phyloP scores from a whole-genome alignment of 2,797 vertebrate species.

The Enteromius afrohamiltoni region DNA sequence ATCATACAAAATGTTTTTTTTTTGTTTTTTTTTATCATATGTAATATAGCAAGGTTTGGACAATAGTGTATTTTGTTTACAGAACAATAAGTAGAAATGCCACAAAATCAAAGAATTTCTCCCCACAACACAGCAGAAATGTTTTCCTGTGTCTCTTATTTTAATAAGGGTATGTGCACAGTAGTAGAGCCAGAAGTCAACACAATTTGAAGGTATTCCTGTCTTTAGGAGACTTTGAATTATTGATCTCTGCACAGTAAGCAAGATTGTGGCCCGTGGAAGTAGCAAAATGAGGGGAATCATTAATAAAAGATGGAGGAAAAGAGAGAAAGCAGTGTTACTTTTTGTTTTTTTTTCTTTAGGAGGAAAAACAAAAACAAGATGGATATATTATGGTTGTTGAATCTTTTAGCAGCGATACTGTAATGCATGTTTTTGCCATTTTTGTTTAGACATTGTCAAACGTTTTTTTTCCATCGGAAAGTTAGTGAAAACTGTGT shows the following conservation, averaged over 20 bases:
- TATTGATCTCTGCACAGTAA: constrained; percentile 63
- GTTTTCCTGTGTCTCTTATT: constrained; percentile 28
- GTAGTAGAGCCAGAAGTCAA: constrained; percentile 43
- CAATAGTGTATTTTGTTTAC: neutral
- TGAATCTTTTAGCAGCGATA: constrained; percentile 19
- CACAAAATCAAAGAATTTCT: constrained; percentile 13
- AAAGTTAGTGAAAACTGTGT: neutral
- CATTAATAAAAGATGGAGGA: constrained; percentile 62
- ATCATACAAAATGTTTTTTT: neutral
- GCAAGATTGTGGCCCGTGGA: constrained; percentile 60
- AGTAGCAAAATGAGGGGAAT: constrained; percentile 52
- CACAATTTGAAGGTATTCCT: constrained; percentile 52
- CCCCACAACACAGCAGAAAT: constrained; percentile 12
- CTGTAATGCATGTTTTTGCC: constrained; percentile 26
- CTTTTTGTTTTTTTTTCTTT: constrained; percentile 31
- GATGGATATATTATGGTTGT: constrained; percentile 29
- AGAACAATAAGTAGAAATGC: neutral
- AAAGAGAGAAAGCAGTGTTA: constrained; percentile 33
- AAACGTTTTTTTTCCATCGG: constrained; percentile 10
- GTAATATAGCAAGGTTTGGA: neutral
- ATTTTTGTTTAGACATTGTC: constrained; percentile 8
- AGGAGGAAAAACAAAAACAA: constrained; percentile 48
- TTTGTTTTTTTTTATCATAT: neutral
- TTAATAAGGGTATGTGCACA: constrained; percentile 34
- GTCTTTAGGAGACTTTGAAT: constrained; percentile 59